These are phyloP conservation scores for Thomomys bottae DNA, from an alignment of 2,113 vertebrate genomes.

Conservation along the genomic window DNA sequence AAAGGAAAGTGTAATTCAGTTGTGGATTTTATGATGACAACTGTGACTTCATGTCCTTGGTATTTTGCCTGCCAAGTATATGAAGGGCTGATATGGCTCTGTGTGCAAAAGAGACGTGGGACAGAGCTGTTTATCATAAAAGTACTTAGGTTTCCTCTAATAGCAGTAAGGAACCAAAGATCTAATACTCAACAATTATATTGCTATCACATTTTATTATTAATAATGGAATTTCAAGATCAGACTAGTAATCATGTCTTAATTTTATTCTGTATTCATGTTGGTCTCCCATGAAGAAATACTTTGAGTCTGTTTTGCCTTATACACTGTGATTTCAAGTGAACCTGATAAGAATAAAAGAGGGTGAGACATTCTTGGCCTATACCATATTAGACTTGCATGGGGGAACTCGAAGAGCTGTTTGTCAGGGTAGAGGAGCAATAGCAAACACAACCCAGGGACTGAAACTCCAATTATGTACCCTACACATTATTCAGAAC, in stretches of 20 bases:
- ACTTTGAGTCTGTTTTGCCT: not conserved
- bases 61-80: slow-evolving; percentile 53
- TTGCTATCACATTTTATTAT: slow-evolving; percentile 53
- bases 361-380: not conserved
- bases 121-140: not conserved
- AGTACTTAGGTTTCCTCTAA: not conserved
- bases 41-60: slow-evolving; percentile 59
- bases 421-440: not conserved
- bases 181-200: slow-evolving; percentile 42
- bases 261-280: not conserved
- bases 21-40: slow-evolving; percentile 48
- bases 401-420: not conserved
- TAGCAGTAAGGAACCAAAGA: slow-evolving; percentile 46
- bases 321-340: not conserved
- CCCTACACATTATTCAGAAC: not conserved
- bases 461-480: not conserved
- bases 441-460: not conserved
- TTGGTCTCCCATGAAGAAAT: not conserved
- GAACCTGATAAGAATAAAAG: slow-evolving; percentile 17
- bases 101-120: not conserved
- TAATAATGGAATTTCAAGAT: slow-evolving; percentile 47
- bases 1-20: slow-evolving; percentile 62
- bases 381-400: not conserved
- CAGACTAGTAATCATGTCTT: slow-evolving; percentile 24
- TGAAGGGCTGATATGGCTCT: not conserved